Evolutionary conservation across 2,113 vertebrate species (phyloP).

Genomic region (Microcebus tavaratra): DNA sequence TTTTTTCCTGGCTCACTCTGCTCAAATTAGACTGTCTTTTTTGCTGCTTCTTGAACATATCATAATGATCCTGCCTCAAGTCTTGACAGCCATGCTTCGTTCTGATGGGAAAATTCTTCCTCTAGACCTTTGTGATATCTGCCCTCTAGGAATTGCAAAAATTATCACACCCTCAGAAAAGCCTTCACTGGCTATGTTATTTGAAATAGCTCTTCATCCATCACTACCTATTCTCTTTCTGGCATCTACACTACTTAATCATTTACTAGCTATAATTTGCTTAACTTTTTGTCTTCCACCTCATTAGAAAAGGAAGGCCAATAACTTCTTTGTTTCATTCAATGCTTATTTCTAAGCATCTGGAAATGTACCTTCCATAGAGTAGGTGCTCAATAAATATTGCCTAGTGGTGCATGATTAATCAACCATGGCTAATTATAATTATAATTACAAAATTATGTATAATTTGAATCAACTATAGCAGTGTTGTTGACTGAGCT

Average conservation of each 20-base stretch:
- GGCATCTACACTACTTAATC: not conserved
- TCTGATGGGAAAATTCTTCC: not conserved
- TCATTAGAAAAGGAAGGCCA: not conserved
- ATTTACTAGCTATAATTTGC: not conserved
- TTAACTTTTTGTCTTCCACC: not conserved
- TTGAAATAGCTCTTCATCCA: not conserved
- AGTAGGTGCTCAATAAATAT: not conserved
- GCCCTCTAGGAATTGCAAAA: not conserved
- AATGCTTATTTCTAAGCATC: not conserved
- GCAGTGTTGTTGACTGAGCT: not conserved
- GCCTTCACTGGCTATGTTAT: not conserved
- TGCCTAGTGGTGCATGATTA: not conserved
- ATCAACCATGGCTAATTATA: not conserved
- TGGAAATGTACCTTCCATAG: not conserved
- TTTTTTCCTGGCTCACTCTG: not conserved
- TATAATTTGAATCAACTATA: not conserved
- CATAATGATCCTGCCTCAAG: not conserved
- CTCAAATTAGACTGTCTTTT: not conserved
- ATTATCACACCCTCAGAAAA: not conserved
- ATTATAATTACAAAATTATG: not conserved
- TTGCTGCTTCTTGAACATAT: not conserved
- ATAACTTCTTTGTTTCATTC: not conserved
- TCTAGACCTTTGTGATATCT: not conserved
- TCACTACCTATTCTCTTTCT: not conserved
- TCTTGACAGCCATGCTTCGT: not conserved